phyloP scores from a whole-genome alignment of 2,888 invertebrate species.

The Neoitamus cyanurus region DNA sequence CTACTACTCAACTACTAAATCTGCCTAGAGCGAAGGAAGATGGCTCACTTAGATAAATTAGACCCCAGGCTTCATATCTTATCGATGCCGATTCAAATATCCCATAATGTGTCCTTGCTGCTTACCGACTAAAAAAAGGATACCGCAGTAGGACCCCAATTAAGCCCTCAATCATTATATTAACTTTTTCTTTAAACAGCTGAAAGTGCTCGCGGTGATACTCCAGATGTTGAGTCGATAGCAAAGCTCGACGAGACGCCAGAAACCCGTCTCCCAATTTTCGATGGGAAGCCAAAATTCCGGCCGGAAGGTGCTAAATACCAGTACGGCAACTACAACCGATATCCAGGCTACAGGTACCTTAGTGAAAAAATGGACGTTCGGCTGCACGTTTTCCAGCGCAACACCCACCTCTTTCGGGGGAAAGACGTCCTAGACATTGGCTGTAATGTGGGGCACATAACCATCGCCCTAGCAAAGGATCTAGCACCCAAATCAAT shows the following conservation, averaged over 20 bases:
- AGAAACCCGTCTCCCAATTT: slow-evolving; percentile 50
- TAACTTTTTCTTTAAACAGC: slow-evolving; percentile 51
- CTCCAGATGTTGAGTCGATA: slow-evolving; percentile 58
- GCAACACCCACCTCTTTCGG: slow-evolving; percentile 84
- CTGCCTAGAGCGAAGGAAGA: too few species aligned
- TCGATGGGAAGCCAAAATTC: slow-evolving; percentile 66
- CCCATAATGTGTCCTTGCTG: too few species aligned
- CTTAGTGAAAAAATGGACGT: slow-evolving; percentile 83
- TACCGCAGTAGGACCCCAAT: too few species aligned
- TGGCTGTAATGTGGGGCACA: slow-evolving; percentile 97
- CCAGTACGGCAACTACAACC: slow-evolving; percentile 96
- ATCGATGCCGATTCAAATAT: too few species aligned
- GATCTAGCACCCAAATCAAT: slow-evolving; percentile 87
- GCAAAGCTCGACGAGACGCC: slow-evolving; percentile 55
- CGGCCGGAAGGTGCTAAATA: slow-evolving; percentile 82
- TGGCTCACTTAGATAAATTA: too few species aligned
- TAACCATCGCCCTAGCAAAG: slow-evolving; percentile 90
- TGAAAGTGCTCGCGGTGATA: slow-evolving; percentile 61
- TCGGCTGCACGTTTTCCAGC: slow-evolving; percentile 82
- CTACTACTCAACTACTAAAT: too few species aligned
- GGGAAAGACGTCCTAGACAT: slow-evolving; percentile 94
- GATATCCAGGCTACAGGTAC: slow-evolving; percentile 96
- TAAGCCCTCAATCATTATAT: too few species aligned
- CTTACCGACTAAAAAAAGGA: neutral
- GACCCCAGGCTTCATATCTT: too few species aligned